Evolutionary conservation across 2,113 vertebrate species (phyloP), one percentile per base, ranked within the genome.

Genomic region (Sinocyclocheilus anophthalmus): DNA sequence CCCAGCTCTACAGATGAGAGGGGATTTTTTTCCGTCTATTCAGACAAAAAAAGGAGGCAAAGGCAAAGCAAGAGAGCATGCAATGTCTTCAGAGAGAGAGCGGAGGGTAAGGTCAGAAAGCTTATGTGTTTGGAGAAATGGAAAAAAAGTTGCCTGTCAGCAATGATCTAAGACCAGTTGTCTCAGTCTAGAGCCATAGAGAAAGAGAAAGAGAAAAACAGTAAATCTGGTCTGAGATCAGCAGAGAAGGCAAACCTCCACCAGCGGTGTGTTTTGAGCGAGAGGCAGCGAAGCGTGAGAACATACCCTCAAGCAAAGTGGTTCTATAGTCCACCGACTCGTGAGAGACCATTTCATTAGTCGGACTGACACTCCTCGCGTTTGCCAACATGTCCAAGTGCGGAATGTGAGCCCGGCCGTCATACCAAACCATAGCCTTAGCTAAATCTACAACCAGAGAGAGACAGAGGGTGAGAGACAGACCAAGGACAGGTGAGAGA

Each of bases 241-340:
- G 84, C 76, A 83, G 73, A 65, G 53, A 85, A 76, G 59, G 33
- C n/a, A 22, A 75, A 50, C 42, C 73, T 65, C 42, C 30, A 37
- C 45, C 57, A 73, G 61, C 30, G 5, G 48, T 50, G 55, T 59
- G 55, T 84, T 90, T 45, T 72, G 50, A 87, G 87, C 85, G 76
- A 81, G 65, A 77, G 78, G 73, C 53, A 86, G 86, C 85, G 70
- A 85, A 84, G 90, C 85, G 87, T 89, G 84, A 88, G 79, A 84
- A 92, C 90, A 0, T 97, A 99, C 98, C 98, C 96, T 99, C 98
- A 85, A 96, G 96, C 94, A 99, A 96, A 90, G 96, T 99, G 86
- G 98, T 97, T 93, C 98, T 95, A 93, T 99, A 99, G 95, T 99
- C 98, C 85, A 98, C 96, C 84, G 97, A 99, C 94, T 99, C 98